phyloP scores from a whole-genome alignment of 2,888 invertebrate species.

The Lasioglossum malachurum region DNA sequence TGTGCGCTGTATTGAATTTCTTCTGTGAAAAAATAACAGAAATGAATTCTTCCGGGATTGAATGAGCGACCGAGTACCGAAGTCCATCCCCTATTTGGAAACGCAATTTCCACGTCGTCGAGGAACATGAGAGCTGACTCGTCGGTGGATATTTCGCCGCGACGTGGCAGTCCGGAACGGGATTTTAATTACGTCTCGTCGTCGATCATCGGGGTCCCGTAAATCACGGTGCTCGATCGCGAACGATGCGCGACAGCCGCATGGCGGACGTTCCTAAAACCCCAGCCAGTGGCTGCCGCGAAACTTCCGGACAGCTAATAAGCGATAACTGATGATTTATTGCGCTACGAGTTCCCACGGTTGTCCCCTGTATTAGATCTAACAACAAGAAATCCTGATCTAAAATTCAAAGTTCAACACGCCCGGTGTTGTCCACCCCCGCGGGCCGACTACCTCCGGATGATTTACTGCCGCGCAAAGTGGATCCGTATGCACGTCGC shows the following conservation, averaged over 20 bases:
- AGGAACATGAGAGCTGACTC: not conserved
- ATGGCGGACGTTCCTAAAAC: not conserved
- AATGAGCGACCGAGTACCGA: not conserved
- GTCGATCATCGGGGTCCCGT: not conserved
- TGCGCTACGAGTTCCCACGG: not conserved
- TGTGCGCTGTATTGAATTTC: too few species aligned
- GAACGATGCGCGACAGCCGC: not conserved
- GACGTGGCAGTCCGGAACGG: not conserved
- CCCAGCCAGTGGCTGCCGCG: not conserved
- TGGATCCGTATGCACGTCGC: not conserved
- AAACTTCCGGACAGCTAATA: slow-evolving; percentile 28
- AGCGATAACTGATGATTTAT: slow-evolving; percentile 34
- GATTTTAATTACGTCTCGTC: slow-evolving; percentile 16
- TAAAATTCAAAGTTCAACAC: slow-evolving; percentile 26
- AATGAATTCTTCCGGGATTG: not conserved
- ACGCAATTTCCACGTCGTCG: not conserved
- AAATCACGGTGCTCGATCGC: slow-evolving; percentile 5
- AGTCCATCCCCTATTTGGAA: not conserved
- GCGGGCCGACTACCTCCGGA: not conserved
- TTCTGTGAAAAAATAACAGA: not conserved
- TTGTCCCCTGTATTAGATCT: not conserved
- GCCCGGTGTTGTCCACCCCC: not conserved
- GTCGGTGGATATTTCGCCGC: not conserved
- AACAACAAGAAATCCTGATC: slow-evolving; percentile 37
- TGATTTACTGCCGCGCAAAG: slow-evolving; percentile 35